These are phyloP conservation scores for Elgonia sp. DNA, from an alignment of 2,888 invertebrate genomes.

Conservation along the genomic window DNA sequence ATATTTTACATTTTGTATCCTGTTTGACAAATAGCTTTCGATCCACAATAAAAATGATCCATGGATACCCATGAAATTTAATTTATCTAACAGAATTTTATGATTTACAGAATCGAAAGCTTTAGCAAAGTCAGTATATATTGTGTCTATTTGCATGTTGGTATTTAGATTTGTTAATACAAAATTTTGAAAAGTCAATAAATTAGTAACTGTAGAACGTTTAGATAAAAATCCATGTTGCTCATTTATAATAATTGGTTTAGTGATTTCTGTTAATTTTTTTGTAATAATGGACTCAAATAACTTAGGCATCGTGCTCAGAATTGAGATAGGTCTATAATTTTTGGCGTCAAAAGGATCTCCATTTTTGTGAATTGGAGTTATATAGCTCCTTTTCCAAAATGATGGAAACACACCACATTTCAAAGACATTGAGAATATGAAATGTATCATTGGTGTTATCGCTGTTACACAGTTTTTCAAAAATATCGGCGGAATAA, in stretches of 20 bases:
- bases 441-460: too few species aligned
- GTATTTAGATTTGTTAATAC: background rate
- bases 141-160: background rate
- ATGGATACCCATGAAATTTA: background rate
- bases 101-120: background rate
- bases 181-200: background rate
- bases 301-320: background rate
- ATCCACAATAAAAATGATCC: background rate
- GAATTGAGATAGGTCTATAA: too few species aligned
- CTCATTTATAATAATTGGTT: background rate
- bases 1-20: background rate
- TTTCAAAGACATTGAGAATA: too few species aligned
- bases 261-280: too few species aligned
- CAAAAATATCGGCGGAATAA: too few species aligned
- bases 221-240: background rate
- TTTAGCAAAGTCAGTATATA: background rate
- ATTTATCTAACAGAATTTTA: background rate
- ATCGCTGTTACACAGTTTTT: too few species aligned
- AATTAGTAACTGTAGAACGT: background rate
- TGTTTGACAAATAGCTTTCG: background rate
- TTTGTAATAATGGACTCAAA: background rate
- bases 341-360: too few species aligned
- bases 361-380: too few species aligned
- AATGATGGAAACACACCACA: too few species aligned
- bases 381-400: too few species aligned